Conservation (phyloP, 1,140 invertebrate genomes). For the Alviniconcha marisindica region DNA sequence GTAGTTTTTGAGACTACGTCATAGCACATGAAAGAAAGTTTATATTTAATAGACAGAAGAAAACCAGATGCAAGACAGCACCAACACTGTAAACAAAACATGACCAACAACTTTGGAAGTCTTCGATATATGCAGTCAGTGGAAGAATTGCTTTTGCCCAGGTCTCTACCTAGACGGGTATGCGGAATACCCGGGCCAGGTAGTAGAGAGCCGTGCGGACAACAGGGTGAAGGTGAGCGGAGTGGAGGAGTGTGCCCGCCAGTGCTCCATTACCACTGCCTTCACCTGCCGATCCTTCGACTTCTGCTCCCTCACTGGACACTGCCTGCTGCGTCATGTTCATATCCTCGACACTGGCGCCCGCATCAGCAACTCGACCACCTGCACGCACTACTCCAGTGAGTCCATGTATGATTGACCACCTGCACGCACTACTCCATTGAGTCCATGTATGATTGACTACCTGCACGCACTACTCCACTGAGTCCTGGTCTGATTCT, state of each 20-base stretch:
- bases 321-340: constrained; percentile 47
- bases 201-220: constrained; percentile 40
- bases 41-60: too few relatives aligned
- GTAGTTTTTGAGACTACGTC: too few relatives aligned
- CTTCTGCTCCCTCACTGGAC: constrained; percentile 46
- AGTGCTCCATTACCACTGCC: constrained; percentile 40
- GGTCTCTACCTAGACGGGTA: constrained; percentile 54
- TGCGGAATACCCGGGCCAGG: constrained; percentile 45
- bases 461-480: constrained; percentile 55
- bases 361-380: constrained; percentile 25
- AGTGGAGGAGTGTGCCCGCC: constrained; percentile 49
- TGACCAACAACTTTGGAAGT: too few relatives aligned
- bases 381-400: constrained; percentile 58
- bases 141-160: constrained; percentile 27
- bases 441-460: constrained; percentile 42
- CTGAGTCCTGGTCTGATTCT: constrained; percentile 42
- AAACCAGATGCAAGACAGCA: too few relatives aligned
- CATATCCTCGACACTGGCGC: constrained; percentile 49
- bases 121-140: too few relatives aligned
- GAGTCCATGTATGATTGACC: constrained; percentile 33
- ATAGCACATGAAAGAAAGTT: too few relatives aligned
- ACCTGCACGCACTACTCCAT: constrained; percentile 56
- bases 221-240: constrained; percentile 20
- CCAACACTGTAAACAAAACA: too few relatives aligned
- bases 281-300: constrained; percentile 57